A percentile compares a stretch with the other conserved stretches of the same genome.
Evolutionary conservation across 2,797 vertebrate species (phyloP).

Genomic region (Rhabdophis nuchalis): DNA sequence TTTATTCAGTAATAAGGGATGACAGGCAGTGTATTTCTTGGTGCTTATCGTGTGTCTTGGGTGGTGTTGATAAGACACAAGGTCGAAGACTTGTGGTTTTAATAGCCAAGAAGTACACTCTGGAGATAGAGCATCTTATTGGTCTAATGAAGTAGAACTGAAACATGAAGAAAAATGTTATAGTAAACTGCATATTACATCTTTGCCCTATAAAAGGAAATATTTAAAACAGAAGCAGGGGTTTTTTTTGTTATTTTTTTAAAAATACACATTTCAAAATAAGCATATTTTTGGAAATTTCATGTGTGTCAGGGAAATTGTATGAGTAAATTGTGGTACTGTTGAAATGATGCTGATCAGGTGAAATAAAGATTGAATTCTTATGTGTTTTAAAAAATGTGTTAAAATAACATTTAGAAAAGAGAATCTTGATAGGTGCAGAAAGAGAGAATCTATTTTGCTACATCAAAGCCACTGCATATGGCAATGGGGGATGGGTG

Average conservation of each 20-base stretch:
- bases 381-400: neutral
- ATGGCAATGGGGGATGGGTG: neutral
- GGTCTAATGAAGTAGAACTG: slow-evolving; percentile 53
- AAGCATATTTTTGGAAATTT: neutral
- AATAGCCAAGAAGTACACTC: slow-evolving; percentile 56
- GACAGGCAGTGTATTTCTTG: slow-evolving; percentile 54
- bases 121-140: slow-evolving; percentile 56
- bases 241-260: neutral
- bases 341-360: neutral
- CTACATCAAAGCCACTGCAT: neutral
- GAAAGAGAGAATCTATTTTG: neutral
- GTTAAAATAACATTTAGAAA: neutral
- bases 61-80: slow-evolving; percentile 51
- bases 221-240: slow-evolving; percentile 19
- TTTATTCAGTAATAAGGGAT: slow-evolving; percentile 61
- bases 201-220: slow-evolving; percentile 37
- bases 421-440: neutral
- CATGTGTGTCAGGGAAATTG: neutral
- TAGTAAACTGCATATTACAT: slow-evolving; percentile 39
- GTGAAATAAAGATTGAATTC: neutral
- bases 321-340: neutral
- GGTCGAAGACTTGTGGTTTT: slow-evolving; percentile 51
- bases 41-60: slow-evolving; percentile 48
- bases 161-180: slow-evolving; percentile 50
- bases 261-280: neutral